These are phyloP conservation scores for Zaprionus lineosus DNA, from an alignment of 2,888 invertebrate genomes.

Conservation along the genomic window DNA sequence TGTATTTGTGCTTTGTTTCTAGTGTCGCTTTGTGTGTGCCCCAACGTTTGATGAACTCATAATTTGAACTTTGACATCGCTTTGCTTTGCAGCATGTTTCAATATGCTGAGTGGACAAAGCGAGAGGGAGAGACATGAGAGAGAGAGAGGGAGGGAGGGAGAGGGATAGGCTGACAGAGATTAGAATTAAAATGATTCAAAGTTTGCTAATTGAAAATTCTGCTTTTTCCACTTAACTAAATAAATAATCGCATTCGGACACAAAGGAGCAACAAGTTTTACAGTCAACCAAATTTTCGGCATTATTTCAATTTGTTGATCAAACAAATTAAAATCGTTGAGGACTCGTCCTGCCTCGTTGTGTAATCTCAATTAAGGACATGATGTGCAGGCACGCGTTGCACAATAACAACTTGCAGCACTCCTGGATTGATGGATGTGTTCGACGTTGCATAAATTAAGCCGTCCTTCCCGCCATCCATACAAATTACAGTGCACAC, in stretches of 20 bases:
- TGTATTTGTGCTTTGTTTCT: conserved; percentile 72
- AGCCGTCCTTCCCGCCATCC: conserved; percentile 7
- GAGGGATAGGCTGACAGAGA: background rate
- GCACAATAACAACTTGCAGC: conserved; percentile 26
- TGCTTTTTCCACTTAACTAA: background rate
- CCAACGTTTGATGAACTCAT: conserved; percentile 71
- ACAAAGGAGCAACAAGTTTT: background rate
- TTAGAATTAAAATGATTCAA: background rate
- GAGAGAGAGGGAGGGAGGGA: no score
- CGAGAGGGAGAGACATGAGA: background rate
- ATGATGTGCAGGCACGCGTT: conserved; percentile 15
- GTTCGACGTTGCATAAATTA: conserved; percentile 60
- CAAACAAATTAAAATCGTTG: background rate
- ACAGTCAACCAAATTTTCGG: background rate
- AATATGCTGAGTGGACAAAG: conserved; percentile 5
- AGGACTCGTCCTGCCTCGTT: background rate
- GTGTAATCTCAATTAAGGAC: conserved; percentile 36
- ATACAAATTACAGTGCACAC: conserved; percentile 60
- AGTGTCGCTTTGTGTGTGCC: conserved; percentile 55
- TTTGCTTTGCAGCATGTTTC: conserved; percentile 3
- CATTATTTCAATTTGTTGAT: conserved; percentile 1
- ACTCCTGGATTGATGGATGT: conserved; percentile 56
- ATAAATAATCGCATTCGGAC: background rate
- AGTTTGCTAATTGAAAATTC: conserved; percentile 34
- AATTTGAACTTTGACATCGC: conserved; percentile 69